phyloP scores from a whole-genome alignment of 2,888 invertebrate species.

The Trichogramma dendrolimi region DNA sequence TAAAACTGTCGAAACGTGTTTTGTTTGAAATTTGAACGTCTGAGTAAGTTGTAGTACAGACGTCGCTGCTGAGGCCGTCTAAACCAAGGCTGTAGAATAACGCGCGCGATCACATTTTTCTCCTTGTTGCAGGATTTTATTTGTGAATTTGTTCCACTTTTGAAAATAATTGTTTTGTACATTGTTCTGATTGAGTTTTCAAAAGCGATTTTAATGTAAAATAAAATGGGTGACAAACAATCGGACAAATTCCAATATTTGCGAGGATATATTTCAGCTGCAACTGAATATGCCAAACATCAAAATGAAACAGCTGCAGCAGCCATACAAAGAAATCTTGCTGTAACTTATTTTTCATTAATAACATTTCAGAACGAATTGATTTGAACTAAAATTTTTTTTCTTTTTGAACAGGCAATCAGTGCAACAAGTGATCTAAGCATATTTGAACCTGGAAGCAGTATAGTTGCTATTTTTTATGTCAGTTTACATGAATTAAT shows the following conservation, averaged over 20 bases:
- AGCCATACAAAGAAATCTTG: constrained; percentile 45
- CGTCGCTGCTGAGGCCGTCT: too few species aligned
- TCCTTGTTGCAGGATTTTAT: too few species aligned
- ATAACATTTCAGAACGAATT: constrained; percentile 1
- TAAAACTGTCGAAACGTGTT: too few species aligned
- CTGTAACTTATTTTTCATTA: constrained; percentile 35
- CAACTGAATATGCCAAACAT: constrained; percentile 43
- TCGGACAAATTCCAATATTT: constrained; percentile 46
- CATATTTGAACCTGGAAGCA: constrained; percentile 65
- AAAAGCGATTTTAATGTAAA: too few species aligned
- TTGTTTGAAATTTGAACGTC: too few species aligned
- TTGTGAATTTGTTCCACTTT: too few species aligned
- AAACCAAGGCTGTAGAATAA: too few species aligned
- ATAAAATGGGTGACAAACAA: constrained; percentile 3
- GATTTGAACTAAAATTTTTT: constrained; percentile 11
- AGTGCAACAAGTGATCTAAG: constrained; percentile 63
- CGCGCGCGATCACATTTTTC: too few species aligned
- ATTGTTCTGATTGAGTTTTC: too few species aligned
- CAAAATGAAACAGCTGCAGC: constrained; percentile 43
- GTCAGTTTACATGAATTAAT: constrained; percentile 64
- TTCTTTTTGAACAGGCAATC: constrained; percentile 56
- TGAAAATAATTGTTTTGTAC: too few species aligned
- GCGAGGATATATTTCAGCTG: constrained; percentile 43
- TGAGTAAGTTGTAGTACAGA: too few species aligned
- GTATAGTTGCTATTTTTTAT: constrained; percentile 65